These are phyloP conservation scores for Heliocidaris erythrogramma DNA, from an alignment of 35 echinoderm and acorn worm species.

Conservation along the genomic window DNA sequence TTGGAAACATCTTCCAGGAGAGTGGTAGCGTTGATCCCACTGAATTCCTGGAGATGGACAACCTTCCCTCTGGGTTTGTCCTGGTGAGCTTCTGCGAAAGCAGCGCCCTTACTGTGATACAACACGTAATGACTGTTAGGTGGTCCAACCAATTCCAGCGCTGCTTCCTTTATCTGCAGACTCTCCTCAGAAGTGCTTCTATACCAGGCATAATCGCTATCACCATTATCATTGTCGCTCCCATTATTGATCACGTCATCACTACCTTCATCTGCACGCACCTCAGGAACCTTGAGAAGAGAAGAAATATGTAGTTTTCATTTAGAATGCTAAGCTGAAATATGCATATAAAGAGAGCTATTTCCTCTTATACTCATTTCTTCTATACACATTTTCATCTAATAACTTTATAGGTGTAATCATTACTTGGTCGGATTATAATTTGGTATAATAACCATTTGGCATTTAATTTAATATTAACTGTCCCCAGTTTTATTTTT, in stretches of 20 bases:
- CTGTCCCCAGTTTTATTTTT: no score
- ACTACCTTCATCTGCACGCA: background rate
- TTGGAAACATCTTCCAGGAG: constrained; percentile 40
- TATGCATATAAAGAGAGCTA: no score
- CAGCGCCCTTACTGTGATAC: constrained; percentile 49
- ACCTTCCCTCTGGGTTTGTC: constrained; percentile 59
- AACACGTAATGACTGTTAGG: constrained; percentile 63
- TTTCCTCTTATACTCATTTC: no score
- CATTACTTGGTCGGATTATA: no score
- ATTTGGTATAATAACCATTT: no score
- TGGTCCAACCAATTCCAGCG: constrained; percentile 57
- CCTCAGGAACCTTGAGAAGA: background rate
- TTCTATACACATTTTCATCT: no score
- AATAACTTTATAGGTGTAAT: no score
- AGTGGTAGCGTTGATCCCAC: constrained; percentile 57
- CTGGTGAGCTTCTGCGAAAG: background rate
- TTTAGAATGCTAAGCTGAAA: background rate
- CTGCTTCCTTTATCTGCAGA: constrained; percentile 35
- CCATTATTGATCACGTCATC: background rate
- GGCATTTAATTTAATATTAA: no score
- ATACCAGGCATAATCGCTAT: background rate
- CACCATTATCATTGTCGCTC: background rate
- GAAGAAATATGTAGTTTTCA: background rate
- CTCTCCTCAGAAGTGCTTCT: constrained; percentile 50
- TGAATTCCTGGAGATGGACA: constrained; percentile 63